A percentile compares a stretch with the other conserved stretches of the same genome.
Evolutionary conservation across 64 coral and sea anemone genomes (phyloP).

Genomic region (Orbicella faveolata): DNA sequence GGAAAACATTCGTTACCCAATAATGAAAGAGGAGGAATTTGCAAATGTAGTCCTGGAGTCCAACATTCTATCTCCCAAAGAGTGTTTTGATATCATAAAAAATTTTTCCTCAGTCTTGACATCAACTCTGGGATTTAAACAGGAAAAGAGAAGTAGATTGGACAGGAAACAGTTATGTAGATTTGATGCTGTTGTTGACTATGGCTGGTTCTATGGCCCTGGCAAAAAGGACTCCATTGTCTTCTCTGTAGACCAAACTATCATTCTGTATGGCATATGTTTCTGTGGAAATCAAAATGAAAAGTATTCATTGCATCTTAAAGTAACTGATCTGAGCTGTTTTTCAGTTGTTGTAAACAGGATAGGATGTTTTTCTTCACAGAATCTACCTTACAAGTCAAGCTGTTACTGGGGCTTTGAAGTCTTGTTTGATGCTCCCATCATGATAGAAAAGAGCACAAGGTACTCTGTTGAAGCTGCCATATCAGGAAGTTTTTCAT

Average conservation of each 20-base stretch:
- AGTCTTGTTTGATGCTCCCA: not conserved
- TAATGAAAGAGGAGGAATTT: conserved; percentile 33
- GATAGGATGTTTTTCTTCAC: not conserved
- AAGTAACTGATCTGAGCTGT: not conserved
- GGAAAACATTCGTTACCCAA: conserved; percentile 48
- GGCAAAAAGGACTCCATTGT: not conserved
- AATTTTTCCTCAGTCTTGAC: not conserved
- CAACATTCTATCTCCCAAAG: conserved; percentile 16
- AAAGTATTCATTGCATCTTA: not conserved
- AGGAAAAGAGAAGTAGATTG: not conserved
- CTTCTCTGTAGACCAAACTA: not conserved
- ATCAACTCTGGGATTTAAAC: not conserved
- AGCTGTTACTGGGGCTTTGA: not conserved
- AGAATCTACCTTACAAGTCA: not conserved
- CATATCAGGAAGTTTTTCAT: not conserved
- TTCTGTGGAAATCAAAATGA: conserved; percentile 8
- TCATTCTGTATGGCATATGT: not conserved
- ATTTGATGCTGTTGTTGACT: not conserved
- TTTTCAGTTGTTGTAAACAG: not conserved
- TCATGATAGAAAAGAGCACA: not conserved
- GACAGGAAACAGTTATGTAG: not conserved
- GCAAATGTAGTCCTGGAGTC: not conserved
- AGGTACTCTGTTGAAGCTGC: not conserved
- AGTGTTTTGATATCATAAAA: not conserved
- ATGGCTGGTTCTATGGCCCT: not conserved